Evolutionary conservation across 2,113 vertebrate species (phyloP), one percentile per base, ranked within the genome.

Genomic region (Labeo rohita): DNA sequence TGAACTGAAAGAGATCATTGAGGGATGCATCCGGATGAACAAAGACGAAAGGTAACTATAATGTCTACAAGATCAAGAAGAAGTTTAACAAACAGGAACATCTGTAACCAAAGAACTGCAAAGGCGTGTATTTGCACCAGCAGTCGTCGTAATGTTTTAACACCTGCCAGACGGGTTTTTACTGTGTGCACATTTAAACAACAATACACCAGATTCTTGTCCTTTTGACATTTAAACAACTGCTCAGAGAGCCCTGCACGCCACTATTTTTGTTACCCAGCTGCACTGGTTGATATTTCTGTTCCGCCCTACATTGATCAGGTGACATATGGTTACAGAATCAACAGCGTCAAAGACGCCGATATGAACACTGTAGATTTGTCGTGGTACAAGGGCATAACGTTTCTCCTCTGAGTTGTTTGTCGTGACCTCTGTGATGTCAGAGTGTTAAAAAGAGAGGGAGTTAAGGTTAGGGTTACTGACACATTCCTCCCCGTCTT

Each of bases 1-100:
- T 0, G 98, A 99, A 88, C 96, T 99, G 88, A 99, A 99, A 93
- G 97, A 99, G 94, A 99, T 99, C 91, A 99, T 99, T 1, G 98
- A 99, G 89, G 98, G 98, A 89, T 99, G 98, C 91, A 99, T 99
- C 85, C 97, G 97, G 23, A 99, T 96, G 89, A 94, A 98, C 93
- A 99, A 98, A 90, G 96, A 97, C 0, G 96, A 98, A 94, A 96
- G 98, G 98, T 99, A 84, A 77, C 63, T 72, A 28, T 43, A 73
- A 73, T 11, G 34, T 54, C 49, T 61, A 10, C 86, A 73, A 63
- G 13, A 18, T 39, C 1, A 28, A 28, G 28, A 28, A 28, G 28
- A 28, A 28, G 10, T 80, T 83, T 3, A 16, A 52, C 56, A 49
- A 65, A 76, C 56, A 18, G 13, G 66, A 47, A 47, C 63, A 81